Percentiles rank a stretch among this genome's conserved stretches.
phyloP scores from a whole-genome alignment of 2,113 vertebrate genomes.

The Oostethus manadensis region DNA sequence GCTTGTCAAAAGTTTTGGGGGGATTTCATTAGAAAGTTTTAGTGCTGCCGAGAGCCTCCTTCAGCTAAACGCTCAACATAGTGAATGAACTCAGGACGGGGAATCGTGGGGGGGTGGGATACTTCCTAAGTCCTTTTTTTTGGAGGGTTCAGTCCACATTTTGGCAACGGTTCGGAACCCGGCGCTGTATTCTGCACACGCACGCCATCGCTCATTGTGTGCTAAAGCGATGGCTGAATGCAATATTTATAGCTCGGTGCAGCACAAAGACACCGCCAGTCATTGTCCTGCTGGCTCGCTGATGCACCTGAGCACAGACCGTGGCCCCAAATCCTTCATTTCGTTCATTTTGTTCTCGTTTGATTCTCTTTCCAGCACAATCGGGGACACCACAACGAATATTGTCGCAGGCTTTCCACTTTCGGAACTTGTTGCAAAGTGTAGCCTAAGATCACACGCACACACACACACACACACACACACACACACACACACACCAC shows the following conservation, averaged over 20 bases:
- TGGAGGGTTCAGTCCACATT: constrained; percentile 53
- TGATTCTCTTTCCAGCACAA: not conserved
- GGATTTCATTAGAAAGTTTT: constrained; percentile 71
- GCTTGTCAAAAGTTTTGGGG: constrained; percentile 65
- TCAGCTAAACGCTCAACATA: constrained; percentile 69
- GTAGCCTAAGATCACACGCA: constrained; percentile 36
- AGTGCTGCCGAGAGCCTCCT: constrained; percentile 56
- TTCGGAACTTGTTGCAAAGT: constrained; percentile 6
- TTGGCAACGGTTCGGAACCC: constrained; percentile 61
- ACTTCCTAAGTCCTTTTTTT: constrained; percentile 49
- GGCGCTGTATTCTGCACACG: constrained; percentile 72
- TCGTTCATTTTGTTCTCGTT: not conserved
- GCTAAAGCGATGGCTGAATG: constrained; percentile 45
- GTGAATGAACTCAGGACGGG: constrained; percentile 66
- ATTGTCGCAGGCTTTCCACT: constrained; percentile 24
- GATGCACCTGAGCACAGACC: constrained; percentile 15
- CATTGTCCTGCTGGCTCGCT: constrained; percentile 20
- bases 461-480: constrained; percentile 1
- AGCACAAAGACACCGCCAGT: constrained; percentile 60
- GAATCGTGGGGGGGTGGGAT: constrained; percentile 66
- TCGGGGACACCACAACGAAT: not conserved
- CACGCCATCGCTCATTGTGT: constrained; percentile 60
- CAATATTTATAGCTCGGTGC: constrained; percentile 48
- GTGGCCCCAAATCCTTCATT: too few relatives aligned
- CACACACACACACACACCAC: not conserved